Base-by-base conservation (phyloP, 2,888 invertebrate genomes). In the Alviniconcha strummeri region DNA sequence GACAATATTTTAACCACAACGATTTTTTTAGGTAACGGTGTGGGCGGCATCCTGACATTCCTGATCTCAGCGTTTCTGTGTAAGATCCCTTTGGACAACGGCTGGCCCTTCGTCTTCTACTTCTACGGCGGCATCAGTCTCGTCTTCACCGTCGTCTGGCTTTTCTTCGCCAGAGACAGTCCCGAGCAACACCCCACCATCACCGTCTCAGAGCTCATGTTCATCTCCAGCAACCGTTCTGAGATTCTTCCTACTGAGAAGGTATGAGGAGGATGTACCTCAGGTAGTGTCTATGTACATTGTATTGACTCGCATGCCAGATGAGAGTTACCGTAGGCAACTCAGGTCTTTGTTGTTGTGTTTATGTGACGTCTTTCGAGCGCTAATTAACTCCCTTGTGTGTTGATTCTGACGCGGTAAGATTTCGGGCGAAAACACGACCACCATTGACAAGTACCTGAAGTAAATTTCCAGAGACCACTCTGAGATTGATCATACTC, bases 21-120 rank as follows among this genome's bases (percentile, higher is more conserved):
- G 36, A 36, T 36, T 36, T 36, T 36, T 36, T 36, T 36, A 36
- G 36, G 36, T 36, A 36, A 36, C 36, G 36, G 36, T 36, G 96
- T 98, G 93, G 97, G 97, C 13, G 97, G 97, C n/a, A 95, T 90
- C 64, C 76, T 95, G 15, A 95, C 95, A 1, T 95, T 95, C 87
- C 95, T 95, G 0, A 85, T 95, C n/a, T 94, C 95, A 13, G 95
- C 95, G 52, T 93, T 94, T 55, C 91, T 96, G 11, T 95, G 96
- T 89, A 91, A 94, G 76, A 94, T 94, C 67, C 94, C 94, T 0
- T 93, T 94, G 81, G 93, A 93, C 87, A 94, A 94, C 8, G 95
- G 95, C 19, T 96, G 96, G 96, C 94, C 94, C 8, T 93, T 94
- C n/a, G 94, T 95, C 5, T 96, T 96, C 92, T 96, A 95, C 90